Base-by-base conservation (phyloP, 1,140 invertebrate species). In the Myzus persicae region DNA sequence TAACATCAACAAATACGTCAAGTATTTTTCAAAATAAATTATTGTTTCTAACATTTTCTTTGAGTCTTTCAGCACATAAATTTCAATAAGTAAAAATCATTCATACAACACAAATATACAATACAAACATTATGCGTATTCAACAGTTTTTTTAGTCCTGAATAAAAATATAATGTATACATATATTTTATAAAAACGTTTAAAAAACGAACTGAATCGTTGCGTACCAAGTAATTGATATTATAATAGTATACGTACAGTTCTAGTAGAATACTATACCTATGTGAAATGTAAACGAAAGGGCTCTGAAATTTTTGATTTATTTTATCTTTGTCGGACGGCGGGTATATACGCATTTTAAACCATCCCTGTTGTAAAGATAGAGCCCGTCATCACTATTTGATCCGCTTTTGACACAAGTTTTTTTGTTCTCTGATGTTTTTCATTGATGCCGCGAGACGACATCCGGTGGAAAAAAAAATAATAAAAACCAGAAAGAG, bases 381-480 rank as follows among this genome's bases (percentile, higher is more conserved):
- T 76, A 76, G 59, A 76, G 22, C 31, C 31, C 31, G 59, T n/a
- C 31, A 76, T n/a, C 59, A 7, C 59, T 76, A 76, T 76, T 76
- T 14, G 59, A 76, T 76, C 59, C 14, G 59, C 31, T n/a, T 76
- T 14, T 76, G 14, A n/a, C 59, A 18, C 59, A 4, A 31, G n/a
- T 76, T 67, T 67, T 76, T 76, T 76, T 67, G 59, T 76, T 76
- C 59, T 76, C 31, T 76, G 59, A n/a, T 76, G n/a, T 76, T 76
- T 67, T 76, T 76, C 59, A 76, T 76, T 14, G n/a, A 76, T 76
- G 59, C 59, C 59, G 31, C 59, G 14, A 76, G n/a, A n/a, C 59
- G n/a, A 76, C 59, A 76, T 76, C 59, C 59, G 59, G 59, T 76
- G 14, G 14, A 76, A 76, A 76, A 76, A 67, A 67, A 4, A 18